Conservation (phyloP, 2,888 invertebrate genomes). For the Biston betularia region DNA sequence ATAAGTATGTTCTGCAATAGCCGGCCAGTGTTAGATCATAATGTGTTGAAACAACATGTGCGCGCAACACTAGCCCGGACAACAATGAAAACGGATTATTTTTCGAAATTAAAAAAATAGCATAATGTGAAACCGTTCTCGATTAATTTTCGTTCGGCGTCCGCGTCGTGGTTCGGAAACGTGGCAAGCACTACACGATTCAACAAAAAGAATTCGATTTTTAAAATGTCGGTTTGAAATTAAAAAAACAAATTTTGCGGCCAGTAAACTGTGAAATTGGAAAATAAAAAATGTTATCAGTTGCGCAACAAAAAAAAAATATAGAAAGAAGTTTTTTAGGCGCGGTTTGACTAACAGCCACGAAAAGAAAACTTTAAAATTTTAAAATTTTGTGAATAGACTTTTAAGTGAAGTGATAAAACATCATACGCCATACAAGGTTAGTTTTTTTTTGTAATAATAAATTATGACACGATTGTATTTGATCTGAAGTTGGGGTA, state of each 20-base stretch:
- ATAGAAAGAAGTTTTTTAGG: conserved; percentile 44
- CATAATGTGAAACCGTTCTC: conserved; percentile 39
- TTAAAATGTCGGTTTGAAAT: conserved; percentile 35
- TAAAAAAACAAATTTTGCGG: conserved; percentile 36
- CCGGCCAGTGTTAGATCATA: conserved; percentile 86
- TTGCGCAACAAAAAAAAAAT: conserved; percentile 65
- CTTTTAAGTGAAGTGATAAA: conserved; percentile 40
- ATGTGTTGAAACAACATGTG: conserved; percentile 85
- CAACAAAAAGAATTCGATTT: conserved; percentile 28
- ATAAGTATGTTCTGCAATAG: conserved; percentile 86
- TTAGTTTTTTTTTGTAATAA: conserved; percentile 30
- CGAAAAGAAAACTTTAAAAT: conserved; percentile 8
- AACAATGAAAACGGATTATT: conserved; percentile 76
- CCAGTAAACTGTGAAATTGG: conserved; percentile 68
- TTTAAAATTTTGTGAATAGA: conserved; percentile 24
- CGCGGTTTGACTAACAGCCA: conserved; percentile 38
- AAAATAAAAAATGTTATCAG: conserved; percentile 63
- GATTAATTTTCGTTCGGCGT: conserved; percentile 38
- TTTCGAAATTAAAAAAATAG: conserved; percentile 55
- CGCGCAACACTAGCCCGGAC: conserved; percentile 71
- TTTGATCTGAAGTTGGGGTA: too few species aligned
- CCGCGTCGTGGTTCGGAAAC: conserved; percentile 31
- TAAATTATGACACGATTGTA: too few species aligned
- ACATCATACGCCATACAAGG: conserved; percentile 35
- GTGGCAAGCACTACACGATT: conserved; percentile 39